Conservation (phyloP, 92 coral and sea anemone genomes). For the Umimayanthus chanpuru region DNA sequence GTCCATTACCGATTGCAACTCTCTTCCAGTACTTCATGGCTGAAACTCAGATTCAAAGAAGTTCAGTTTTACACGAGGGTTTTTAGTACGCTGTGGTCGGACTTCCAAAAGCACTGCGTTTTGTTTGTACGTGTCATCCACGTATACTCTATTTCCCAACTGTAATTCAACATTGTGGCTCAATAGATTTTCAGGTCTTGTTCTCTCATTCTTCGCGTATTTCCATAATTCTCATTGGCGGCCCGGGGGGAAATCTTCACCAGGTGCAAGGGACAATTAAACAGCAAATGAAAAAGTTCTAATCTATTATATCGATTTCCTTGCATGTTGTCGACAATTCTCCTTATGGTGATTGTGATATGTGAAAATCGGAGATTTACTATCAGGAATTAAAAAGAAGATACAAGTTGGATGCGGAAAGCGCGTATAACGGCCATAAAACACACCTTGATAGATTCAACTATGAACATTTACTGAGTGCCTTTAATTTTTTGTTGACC, state of each 20-base stretch:
- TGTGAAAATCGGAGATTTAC: background rate
- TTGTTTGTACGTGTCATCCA: background rate
- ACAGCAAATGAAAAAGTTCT: background rate
- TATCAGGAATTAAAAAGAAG: background rate
- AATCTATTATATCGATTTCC: background rate
- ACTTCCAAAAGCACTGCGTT: no score
- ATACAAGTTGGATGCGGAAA: background rate
- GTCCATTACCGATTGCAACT: conserved; percentile 2
- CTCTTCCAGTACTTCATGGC: conserved; percentile 30
- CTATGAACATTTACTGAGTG: no score
- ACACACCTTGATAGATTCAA: background rate
- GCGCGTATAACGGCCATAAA: background rate
- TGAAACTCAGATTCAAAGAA: background rate
- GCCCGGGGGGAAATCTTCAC: conserved; percentile 1
- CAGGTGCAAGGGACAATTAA: conserved; percentile 18
- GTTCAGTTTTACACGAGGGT: background rate
- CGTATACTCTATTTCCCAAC: background rate
- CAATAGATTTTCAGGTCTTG: background rate
- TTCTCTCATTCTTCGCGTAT: background rate
- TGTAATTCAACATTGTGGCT: background rate
- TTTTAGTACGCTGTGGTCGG: no score
- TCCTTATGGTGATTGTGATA: background rate
- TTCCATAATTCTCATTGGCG: conserved; percentile 3
- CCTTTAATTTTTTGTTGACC: no score
- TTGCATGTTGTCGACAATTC: background rate